Base-by-base conservation (phyloP, 2,888 invertebrate species). In the Eremobia ochroleuca region DNA sequence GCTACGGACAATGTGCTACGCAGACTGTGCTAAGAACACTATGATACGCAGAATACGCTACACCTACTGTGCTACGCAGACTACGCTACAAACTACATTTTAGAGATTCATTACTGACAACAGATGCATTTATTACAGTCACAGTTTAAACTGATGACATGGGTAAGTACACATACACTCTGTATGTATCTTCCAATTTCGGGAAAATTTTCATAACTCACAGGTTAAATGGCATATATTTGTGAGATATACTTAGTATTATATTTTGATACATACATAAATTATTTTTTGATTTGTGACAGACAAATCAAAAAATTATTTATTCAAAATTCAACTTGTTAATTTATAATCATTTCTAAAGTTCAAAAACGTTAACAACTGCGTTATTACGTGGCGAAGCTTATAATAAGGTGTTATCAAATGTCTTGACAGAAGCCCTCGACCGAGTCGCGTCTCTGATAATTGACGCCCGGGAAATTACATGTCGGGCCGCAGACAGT, bases 391-490 rank as follows among this genome's bases (percentile, higher is more conserved):
- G 86, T 81, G 74, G 85, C 84, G 81, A 75, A 76, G 83, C 80
- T 90, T 88, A 92, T 93, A 94, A 94, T 92, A 94, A 93, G 94
- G 93, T 93, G 92, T 93, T 94, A 96, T 94, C 94, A 93, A 94
- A 92, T 91, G 92, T 92, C 93, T 93, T 92, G 93, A 91, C 93
- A 93, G 93, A 91, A 92, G 92, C 92, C 88, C 94, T 94, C 94
- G 93, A 94, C 94, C 94, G 94, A 94, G 93, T 89, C 75, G 88
- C 90, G 90, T 92, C 92, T 92, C 92, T 95, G 93, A 96, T 96
- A 96, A 96, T 96, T 96, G 96, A 96, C 96, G 94, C 94, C 90
- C 92, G 95, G 96, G 96, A 96, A 96, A 96, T 96, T 96, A 96
- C 96, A 96, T 93, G 96, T 96, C 96, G 94, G 91, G 91, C 92